Base-by-base conservation (phyloP, 92 coral and sea anemone species). In the Porites cylindrica region DNA sequence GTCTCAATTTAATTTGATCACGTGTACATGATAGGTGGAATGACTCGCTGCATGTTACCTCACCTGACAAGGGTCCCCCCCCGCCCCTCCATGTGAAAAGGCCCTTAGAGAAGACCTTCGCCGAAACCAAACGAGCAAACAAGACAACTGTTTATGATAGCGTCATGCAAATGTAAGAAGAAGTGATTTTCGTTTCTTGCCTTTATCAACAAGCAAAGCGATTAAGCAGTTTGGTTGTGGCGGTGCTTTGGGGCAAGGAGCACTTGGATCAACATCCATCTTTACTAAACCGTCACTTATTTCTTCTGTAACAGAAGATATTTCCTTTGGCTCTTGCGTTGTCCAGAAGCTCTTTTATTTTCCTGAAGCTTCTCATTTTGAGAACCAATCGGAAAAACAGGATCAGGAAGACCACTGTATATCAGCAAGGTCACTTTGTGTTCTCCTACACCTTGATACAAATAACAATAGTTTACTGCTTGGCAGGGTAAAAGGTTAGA, bases 231-330 rank as follows among this genome's bases (percentile, higher is more conserved):
- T 80, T 9, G 84, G 84, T 50, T 61, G 71, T 66, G 50, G 21
- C 16, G 84, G 84, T 66, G 84, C 84, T 64, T 66, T 21, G 16
- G 84, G 84, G 56, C 13, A 16, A 2, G 56, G 72, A 80, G 17
- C 84, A 32, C 20, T 32, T 23, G 71, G 52, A 16, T 54, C 8
- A 53, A 80, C 84, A 13, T 80, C 59, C 84, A 80, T 64, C 74
- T 80, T 80, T 24, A 65, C 11, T 53, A 80, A 80, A 19, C 84
- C 84, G 65, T 80, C 84, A 59, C 84, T 23, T 23, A 23, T 80
- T 53, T 64, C 74, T 23, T 20, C 20, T 32, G 69, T 51, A 67
- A 77, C 81, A 47, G 29, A 53, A 20, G 61, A 29, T 77, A 4
- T 51, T 17, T 0, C 64, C 23, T 56, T 7, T 21, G 9, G 81